Evolutionary conservation across 2,113 vertebrate genomes (phyloP).

Genomic region (Gnathonemus longibarbis): DNA sequence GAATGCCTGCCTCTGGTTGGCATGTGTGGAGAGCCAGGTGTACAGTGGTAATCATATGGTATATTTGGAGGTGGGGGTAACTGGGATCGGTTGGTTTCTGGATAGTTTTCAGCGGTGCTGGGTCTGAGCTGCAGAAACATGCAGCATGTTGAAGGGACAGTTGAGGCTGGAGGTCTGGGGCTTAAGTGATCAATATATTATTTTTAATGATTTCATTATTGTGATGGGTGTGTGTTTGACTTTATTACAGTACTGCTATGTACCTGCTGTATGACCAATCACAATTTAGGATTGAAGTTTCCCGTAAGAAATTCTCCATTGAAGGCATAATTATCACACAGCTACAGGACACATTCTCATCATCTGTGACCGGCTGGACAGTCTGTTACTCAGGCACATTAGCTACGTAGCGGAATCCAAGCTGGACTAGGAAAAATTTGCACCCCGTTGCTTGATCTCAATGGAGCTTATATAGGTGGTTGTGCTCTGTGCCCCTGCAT

Average conservation of each 20-base stretch:
- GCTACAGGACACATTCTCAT: neutral
- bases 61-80: slow-evolving; percentile 30
- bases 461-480: neutral
- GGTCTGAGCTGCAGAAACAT: neutral
- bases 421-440: neutral
- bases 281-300: neutral
- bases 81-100: slow-evolving; percentile 28
- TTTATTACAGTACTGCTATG: neutral
- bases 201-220: neutral
- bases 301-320: neutral
- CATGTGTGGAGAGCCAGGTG: slow-evolving; percentile 28
- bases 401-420: neutral
- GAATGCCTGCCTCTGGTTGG: slow-evolving; percentile 26
- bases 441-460: neutral
- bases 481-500: neutral
- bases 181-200: neutral
- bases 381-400: neutral
- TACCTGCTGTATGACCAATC: neutral
- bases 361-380: neutral
- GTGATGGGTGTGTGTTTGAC: neutral
- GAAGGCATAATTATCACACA: neutral
- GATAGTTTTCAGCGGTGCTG: neutral
- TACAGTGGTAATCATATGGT: slow-evolving; percentile 29
- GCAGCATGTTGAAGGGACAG: neutral
- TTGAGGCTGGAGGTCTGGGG: neutral